phyloP scores from a whole-genome alignment of 1,140 invertebrate species.

The Drosophila sp. region DNA sequence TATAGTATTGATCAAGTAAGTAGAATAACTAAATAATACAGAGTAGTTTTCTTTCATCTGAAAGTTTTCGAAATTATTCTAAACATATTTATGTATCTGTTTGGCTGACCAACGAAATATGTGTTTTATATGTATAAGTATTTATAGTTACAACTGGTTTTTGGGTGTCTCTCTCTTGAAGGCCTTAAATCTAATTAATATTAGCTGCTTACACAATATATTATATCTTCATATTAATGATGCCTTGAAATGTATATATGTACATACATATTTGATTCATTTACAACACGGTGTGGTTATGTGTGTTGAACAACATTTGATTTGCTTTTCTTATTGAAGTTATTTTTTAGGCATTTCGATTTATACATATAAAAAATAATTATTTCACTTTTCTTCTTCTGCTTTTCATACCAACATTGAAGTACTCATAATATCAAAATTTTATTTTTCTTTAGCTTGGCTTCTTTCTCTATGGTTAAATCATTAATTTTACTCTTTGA shows the following conservation, averaged over 20 bases:
- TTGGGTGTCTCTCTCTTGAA: conserved; percentile 11
- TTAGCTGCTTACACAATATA: neutral
- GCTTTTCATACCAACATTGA: conserved; percentile 48
- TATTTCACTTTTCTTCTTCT: conserved; percentile 4
- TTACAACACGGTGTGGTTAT: conserved; percentile 42
- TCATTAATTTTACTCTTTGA: neutral
- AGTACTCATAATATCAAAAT: conserved; percentile 60
- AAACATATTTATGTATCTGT: neutral
- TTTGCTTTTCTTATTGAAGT: conserved; percentile 29
- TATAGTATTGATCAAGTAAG: conserved; percentile 38
- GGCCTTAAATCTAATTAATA: neutral
- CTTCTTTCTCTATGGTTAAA: conserved; percentile 45
- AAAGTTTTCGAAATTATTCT: conserved; percentile 7
- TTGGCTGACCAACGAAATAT: neutral
- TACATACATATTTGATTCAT: conserved; percentile 17
- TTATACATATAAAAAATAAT: conserved; percentile 71
- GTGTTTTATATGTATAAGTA: neutral
- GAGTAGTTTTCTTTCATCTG: conserved; percentile 15
- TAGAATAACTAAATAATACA: conserved; percentile 46
- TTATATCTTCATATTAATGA: neutral
- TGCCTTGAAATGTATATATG: conserved; percentile 16
- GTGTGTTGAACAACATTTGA: conserved; percentile 59
- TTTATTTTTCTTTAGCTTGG: conserved; percentile 56
- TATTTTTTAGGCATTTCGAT: conserved; percentile 31
- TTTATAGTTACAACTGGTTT: conserved; percentile 9